Evolutionary conservation across 2,888 invertebrate species (phyloP), one percentile per base, ranked within the genome.

Genomic region (Phragmatobia fuliginosa): DNA sequence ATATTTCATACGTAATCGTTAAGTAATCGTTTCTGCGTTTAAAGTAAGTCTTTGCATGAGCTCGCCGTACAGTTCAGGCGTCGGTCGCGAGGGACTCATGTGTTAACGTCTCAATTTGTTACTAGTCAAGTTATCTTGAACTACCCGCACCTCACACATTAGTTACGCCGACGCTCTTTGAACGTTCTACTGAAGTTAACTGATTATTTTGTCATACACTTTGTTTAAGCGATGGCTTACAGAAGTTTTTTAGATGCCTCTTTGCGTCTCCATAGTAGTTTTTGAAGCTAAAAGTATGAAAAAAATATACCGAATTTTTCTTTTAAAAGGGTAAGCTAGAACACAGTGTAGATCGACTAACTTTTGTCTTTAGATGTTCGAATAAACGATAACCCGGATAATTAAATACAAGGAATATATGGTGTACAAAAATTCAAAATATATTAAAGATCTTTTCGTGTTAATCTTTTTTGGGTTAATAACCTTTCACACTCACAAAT

Each of bases 81-180:
- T 32, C 33, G 25, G 63, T 31, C 60, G 33, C 64, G 11, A 36
- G 69, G 69, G 69, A 64, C 52, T 61, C 52, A 64, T 65, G 69
- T 61, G 69, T 69, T 69, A 65, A 69, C 65, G 69, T 69, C 65
- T 65, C 69, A 69, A 69, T 69, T 69, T 69, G 65, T 65, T 65
- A 65, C 36, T 16, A 33, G 60, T 31, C 32, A 31, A 61, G 65
- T 69, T 65, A 65, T 69, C 56, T 38, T n/a, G 41, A 52, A 69
- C 61, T 69, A 69, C 60, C 32, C 69, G 31, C 41, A 52, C 63
- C 36, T 32, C 58, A 52, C 28, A 49, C 63, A 45, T 63, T 64
- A 68, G 58, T 68, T 65, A 65, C 32, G 3, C 41, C 58, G 56
- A 41, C 56, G 41, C 41, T 59, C 41, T 31, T 38, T 28, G 31